phyloP scores from a whole-genome alignment of 1,140 invertebrate species.

The Acromyrmex heyeri region DNA sequence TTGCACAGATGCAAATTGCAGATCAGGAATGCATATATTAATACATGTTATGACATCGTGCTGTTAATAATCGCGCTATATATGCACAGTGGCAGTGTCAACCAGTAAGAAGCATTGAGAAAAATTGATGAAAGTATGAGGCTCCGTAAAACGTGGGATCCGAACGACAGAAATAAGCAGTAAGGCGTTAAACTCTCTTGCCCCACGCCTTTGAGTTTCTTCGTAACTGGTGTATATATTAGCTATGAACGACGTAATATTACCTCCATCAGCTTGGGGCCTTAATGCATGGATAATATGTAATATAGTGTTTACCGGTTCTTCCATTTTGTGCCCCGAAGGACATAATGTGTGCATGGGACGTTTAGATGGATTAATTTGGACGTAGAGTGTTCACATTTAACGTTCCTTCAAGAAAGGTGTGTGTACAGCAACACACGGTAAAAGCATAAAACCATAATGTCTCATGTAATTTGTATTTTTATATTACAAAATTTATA shows the following conservation, averaged over 20 bases:
- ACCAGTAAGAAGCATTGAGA: conserved; percentile 1
- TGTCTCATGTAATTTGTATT: background rate
- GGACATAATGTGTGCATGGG: background rate
- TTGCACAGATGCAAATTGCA: background rate
- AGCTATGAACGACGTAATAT: conserved; percentile 5
- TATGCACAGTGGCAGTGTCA: background rate
- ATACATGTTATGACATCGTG: background rate
- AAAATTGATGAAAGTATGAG: conserved; percentile 12
- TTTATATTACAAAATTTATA: background rate
- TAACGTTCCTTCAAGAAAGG: background rate
- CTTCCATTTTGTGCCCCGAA: background rate
- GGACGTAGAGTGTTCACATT: conserved; percentile 3
- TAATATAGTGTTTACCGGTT: conserved; percentile 24
- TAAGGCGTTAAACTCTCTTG: conserved; percentile 17
- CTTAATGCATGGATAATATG: conserved; percentile 32
- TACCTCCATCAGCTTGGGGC: background rate
- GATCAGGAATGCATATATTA: background rate
- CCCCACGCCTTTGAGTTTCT: background rate
- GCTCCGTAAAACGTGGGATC: background rate
- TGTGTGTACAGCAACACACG: background rate
- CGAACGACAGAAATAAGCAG: conserved; percentile 9
- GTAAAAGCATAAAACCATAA: background rate
- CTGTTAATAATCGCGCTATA: background rate
- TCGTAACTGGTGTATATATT: conserved; percentile 11
- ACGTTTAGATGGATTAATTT: conserved; percentile 11